Evolutionary conservation across 2,888 invertebrate genomes (phyloP), one percentile per base, ranked within the genome.

Genomic region (Tipula vernalis): DNA sequence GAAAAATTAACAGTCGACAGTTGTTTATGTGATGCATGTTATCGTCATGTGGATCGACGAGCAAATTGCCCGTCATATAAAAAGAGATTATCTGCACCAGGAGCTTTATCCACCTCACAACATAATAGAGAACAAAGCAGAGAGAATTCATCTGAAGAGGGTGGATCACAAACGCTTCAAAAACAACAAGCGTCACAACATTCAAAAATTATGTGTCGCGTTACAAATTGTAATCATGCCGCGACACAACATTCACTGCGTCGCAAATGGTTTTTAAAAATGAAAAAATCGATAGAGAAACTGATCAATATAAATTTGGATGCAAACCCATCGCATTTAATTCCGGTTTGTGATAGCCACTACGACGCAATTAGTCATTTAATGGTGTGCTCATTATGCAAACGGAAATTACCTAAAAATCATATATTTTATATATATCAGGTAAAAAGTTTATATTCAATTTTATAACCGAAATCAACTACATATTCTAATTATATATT

Each of bases 21-120:
- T 86, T 97, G 97, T 89, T 93, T 97, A 28, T 97, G 97, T 91
- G 96, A 97, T 91, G 96, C 97, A 10, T 97, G 97, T 90, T 97
- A 96, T 91, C 94, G 97, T 0, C 96, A 96, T 90, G 96, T 97
- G 86, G 96, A 97, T 91, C 93, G 96, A 86, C 96, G 96, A 88
- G 96, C 96, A 86, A 95, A 95, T 92, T 94, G 94, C 87, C 94
- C 95, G 0, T 94, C 94, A 0, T 95, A 95, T 90, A 93, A 94
- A 88, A 95, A 94, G 89, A 92, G 94, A 0, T 89, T 90, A 3
- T 90, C 91, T 2, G 90, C 89, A 0, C 89, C 91, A 2, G 71
- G 71, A 0, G 71, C 28, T 28, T 71, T 71, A 71, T 71, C 51
- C 6, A 36, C 39, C 2, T 36, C 42, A 39, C 42, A 71, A 51